Base-by-base conservation (phyloP, 2,888 invertebrate species). In the Leucophenga maculata region DNA sequence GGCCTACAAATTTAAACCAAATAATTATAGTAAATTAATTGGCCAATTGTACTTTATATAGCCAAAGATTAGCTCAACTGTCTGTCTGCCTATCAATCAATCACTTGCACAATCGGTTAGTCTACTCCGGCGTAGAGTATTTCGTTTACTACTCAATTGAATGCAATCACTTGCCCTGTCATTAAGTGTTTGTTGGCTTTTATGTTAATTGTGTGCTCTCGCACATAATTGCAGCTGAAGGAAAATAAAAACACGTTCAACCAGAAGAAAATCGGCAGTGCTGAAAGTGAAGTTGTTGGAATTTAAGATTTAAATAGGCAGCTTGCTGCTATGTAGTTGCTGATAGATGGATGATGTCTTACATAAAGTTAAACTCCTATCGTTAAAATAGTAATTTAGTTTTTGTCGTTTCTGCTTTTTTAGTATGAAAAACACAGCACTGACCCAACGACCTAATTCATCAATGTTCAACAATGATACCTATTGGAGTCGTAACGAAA, bases 1-100 rank as follows among this genome's bases (percentile, higher is more conserved):
- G 59, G 59, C 67, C 13, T 16, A n/a, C 46, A 69, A 65, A 72
- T 65, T 74, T 68, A 69, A 26, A 75, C 74, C 74, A 74, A 68
- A 68, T 48, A 69, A 71, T 75, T 73, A 57, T 22, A 44, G 69
- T 71, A 69, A 65, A 48, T 72, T 67, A 68, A 70, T 74, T 60
- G 69, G 18, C n/a, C 68, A 77, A 75, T 74, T 74, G 67, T 20
- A 26, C 9, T 62, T 22, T 39, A 3, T 39, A 9, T 39, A 39
- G 39, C 39, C 8, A 9, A 62, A 13, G 14, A 3, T 44, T 18
- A 20, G 57, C 22, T 44, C 13, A 62, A 14, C 44, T 62, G 16
- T 44, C 32, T 14, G 32, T 60, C 62, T 14, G 4, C 14, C 62
- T n/a, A 39, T 62, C 62, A 62, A 22, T 44, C n/a, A 55, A 26